Percentiles rank a stretch among this genome's conserved stretches.
Evolutionary conservation across 2,888 invertebrate genomes (phyloP).

Genomic region (Pachydiplax longipennis): DNA sequence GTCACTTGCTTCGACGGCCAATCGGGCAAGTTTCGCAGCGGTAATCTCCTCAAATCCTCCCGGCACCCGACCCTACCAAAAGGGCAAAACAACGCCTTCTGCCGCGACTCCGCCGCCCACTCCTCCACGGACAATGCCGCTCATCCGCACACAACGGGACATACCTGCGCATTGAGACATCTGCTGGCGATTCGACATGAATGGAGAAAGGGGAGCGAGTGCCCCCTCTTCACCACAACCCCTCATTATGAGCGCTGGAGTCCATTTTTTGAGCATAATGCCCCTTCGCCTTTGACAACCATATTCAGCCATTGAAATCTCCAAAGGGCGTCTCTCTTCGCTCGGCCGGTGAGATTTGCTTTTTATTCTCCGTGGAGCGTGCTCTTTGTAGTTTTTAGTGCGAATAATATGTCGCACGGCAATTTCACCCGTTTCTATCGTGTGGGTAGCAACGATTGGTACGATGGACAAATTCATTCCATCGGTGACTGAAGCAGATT

Average conservation of each 20-base stretch:
- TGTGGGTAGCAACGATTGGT: background rate
- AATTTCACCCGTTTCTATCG: background rate
- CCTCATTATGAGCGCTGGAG: background rate
- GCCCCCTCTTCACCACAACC: background rate
- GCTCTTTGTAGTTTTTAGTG: background rate
- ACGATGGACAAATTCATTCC: background rate
- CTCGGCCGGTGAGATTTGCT: background rate
- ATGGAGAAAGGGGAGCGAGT: background rate
- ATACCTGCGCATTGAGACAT: constrained; percentile 1
- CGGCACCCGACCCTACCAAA: background rate
- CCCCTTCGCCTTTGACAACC: background rate
- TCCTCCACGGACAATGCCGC: background rate
- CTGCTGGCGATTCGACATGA: background rate
- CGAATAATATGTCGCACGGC: background rate
- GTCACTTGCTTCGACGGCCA: constrained; percentile 26
- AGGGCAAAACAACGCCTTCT: background rate
- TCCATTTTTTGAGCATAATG: background rate
- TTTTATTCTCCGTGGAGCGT: background rate
- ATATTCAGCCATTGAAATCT: background rate
- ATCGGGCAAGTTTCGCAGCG: background rate
- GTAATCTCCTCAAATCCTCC: background rate
- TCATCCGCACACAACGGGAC: background rate
- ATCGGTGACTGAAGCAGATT: background rate
- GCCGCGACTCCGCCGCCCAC: background rate
- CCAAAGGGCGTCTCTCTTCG: background rate